Evolutionary conservation across 1,140 invertebrate species (phyloP), one percentile per base, ranked within the genome.

Genomic region (Littorina saxatilis): DNA sequence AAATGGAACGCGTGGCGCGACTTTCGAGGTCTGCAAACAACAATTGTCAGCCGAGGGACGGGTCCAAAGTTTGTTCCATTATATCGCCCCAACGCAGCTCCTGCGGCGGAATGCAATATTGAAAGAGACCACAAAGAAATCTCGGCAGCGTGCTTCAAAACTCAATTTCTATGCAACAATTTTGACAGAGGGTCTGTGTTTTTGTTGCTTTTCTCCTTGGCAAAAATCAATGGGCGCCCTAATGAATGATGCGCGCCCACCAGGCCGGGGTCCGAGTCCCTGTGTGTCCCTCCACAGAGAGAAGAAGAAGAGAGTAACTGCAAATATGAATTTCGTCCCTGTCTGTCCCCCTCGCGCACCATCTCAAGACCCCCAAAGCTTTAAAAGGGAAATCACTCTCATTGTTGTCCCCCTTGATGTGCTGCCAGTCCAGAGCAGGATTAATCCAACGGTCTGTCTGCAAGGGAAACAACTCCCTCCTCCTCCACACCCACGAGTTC

Each of bases 11-110:
- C 73, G 74, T 61, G 73, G 58, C 73, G 61, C 63, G 80, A 76
- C 74, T 76, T 76, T 82, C 80, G 55, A 82, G 73, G 72, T 68
- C 70, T 40, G 80, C 80, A 82, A 82, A 82, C 80, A 82, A 76
- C 80, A 82, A 82, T 82, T 82, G 80, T 82, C 73, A 77, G 73
- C 63, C 55, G 27, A 55, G 35, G 50, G 55, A 27, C 32, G 9
- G 55, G 58, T n/a, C 76, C 76, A 78, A 78, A 78, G 76, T 78
- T 78, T 78, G 76, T 78, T 78, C 76, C 76, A 78, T 78, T 78
- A 78, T 78, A 78, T 66, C 76, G 35, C 76, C 52, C 76, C 76
- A 63, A 23, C 58, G 55, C n/a, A 29, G 5, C 39, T 63, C 40
- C 37, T 43, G 76, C 76, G 52, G 76, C 52, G 76, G 76, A 78